Base-by-base conservation (phyloP, 92 coral and sea anemone species). In the Chrysogorgia sp. region DNA sequence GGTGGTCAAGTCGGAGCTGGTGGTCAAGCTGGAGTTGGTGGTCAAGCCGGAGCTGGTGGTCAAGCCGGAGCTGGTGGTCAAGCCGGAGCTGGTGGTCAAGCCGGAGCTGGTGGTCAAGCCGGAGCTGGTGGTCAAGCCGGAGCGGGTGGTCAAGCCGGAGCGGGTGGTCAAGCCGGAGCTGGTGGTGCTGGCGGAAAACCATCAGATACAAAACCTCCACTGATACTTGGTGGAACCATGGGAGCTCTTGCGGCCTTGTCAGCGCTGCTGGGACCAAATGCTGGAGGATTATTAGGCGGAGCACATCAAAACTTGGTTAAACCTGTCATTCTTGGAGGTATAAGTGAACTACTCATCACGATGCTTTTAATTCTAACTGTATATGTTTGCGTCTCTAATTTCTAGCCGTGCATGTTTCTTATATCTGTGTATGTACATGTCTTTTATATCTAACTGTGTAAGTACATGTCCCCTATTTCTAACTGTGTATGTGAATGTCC, bases 191-290 rank as follows among this genome's bases (percentile, higher is more conserved):
- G 49, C 1, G 72, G 76, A 13, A 40, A 24, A 21, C 35, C 35
- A 22, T 1, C 35, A 0, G 65, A 52, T 8, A 52, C 30, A 25
- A 48, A 48, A 53, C 79, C 63, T 32, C 79, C 79, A 34, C 3
- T 72, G 35, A 65, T 72, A 23, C 79, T 72, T 33, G 79, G 64
- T 6, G 79, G 79, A 1, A 52, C 79, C 40, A 9, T 72, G 43
- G 79, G 79, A 34, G 79, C 79, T 21, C 66, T 72, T 26, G 79
- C 79, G 25, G 79, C 79, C 29, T 72, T 72, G 35, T 53, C 79
- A 9, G 79, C 79, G 10, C 37, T 72, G 34, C 33, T 53, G 10
- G 79, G 79, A 72, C 79, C 79, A 20, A 72, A 72, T 72, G 79
- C 65, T 24, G 79, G 79, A 33, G 79, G 79, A 15, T 53, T 72